Evolutionary conservation across 2,888 invertebrate species (phyloP).

Genomic region (Gymnoscelis rufifasciata): DNA sequence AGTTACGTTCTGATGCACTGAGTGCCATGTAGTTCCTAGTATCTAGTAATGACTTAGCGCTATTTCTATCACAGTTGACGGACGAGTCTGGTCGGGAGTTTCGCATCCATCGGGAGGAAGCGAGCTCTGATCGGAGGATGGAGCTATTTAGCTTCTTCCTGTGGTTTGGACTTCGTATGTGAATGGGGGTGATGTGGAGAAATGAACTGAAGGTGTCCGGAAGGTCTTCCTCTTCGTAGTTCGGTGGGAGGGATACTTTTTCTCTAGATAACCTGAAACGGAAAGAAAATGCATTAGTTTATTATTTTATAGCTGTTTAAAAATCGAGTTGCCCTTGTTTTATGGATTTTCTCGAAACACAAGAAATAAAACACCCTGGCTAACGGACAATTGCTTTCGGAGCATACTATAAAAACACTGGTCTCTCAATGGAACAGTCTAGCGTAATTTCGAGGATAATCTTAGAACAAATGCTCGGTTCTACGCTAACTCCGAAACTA

Average conservation of each 20-base stretch:
- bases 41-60: constrained; percentile 70
- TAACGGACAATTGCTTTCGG: too few species aligned
- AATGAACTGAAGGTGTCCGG: constrained; percentile 64
- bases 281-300: background rate
- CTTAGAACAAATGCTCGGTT: too few species aligned
- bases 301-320: too few species aligned
- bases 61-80: constrained; percentile 63
- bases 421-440: too few species aligned
- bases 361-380: too few species aligned
- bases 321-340: too few species aligned
- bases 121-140: constrained; percentile 66
- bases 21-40: constrained; percentile 53
- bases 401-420: too few species aligned
- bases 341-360: too few species aligned
- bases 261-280: constrained; percentile 36
- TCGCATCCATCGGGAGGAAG: constrained; percentile 72
- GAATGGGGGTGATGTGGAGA: constrained; percentile 69
- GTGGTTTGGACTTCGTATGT: constrained; percentile 56
- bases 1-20: constrained; percentile 56
- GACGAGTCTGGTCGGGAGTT: constrained; percentile 65
- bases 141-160: constrained; percentile 59
- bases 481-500: too few species aligned
- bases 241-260: constrained; percentile 45
- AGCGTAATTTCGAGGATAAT: too few species aligned
- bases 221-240: constrained; percentile 48